Percentiles rank a stretch among this genome's conserved stretches.
Evolutionary conservation across 2,113 vertebrate genomes (phyloP).

Genomic region (Quiscalus mexicanus): DNA sequence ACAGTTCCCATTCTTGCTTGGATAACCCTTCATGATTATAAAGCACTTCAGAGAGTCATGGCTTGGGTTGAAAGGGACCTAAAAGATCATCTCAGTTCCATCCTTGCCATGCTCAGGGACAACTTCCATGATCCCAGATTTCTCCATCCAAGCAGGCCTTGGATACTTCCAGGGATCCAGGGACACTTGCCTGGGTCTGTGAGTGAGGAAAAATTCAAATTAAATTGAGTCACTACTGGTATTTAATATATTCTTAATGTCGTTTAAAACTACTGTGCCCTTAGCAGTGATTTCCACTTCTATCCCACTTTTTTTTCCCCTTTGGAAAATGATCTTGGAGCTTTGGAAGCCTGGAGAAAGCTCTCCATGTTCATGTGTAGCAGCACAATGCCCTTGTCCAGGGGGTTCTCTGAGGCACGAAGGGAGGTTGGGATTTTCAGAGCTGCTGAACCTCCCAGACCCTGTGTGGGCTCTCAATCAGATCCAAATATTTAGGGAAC

Average conservation of each 20-base stretch:
- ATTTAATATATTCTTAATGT: background rate
- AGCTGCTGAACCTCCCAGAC: too few relatives aligned
- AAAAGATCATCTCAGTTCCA: background rate
- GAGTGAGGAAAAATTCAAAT: background rate
- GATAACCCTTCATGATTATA: too few relatives aligned
- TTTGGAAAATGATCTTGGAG: background rate
- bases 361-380: background rate
- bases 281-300: background rate
- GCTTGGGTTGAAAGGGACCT: background rate
- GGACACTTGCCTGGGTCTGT: fast-evolving
- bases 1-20: background rate
- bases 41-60: fast-evolving
- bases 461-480: background rate
- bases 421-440: background rate
- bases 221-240: background rate
- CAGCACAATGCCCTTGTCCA: background rate
- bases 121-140: background rate
- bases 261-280: background rate
- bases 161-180: background rate
- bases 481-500: background rate
- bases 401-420: background rate
- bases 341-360: background rate
- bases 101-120: fast-evolving
- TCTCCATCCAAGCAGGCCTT: background rate
- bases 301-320: background rate